Percentiles rank a stretch among this genome's conserved stretches.
These are phyloP conservation scores for Drosophila lowei DNA, from an alignment of 1,140 invertebrate species.

Conservation along the genomic window DNA sequence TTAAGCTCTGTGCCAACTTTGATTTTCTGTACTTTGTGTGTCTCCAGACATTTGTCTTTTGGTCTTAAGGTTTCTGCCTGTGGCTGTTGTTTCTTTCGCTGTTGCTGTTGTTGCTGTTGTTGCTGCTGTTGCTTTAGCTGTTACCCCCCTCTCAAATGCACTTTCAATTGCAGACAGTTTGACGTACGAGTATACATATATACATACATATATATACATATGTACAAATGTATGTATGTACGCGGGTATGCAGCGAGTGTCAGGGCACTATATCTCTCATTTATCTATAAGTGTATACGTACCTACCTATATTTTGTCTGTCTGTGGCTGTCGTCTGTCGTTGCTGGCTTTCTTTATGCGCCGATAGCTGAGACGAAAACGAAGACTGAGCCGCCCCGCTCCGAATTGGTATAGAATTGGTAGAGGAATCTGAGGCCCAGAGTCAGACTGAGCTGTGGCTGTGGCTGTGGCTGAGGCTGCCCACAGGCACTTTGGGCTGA, in stretches of 20 bases:
- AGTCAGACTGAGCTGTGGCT: slow-evolving; percentile 35
- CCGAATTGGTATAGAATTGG: slow-evolving; percentile 26
- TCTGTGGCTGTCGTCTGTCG: slow-evolving; percentile 20
- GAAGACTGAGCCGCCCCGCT: slow-evolving; percentile 24
- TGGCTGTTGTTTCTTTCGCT: slow-evolving; percentile 19
- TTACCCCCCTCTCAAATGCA: slow-evolving; percentile 73
- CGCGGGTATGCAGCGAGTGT: slow-evolving; percentile 28
- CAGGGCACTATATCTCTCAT: slow-evolving; percentile 78
- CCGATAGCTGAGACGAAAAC: slow-evolving; percentile 30
- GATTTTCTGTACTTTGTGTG: slow-evolving; percentile 64
- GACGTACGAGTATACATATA: slow-evolving; percentile 64
- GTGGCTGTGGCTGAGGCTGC: slow-evolving; percentile 43
- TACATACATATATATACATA: not conserved
- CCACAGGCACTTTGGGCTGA: slow-evolving; percentile 74
- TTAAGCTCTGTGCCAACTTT: slow-evolving; percentile 76
- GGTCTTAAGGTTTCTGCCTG: slow-evolving; percentile 43
- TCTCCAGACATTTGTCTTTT: slow-evolving; percentile 72
- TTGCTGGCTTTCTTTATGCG: slow-evolving; percentile 62
- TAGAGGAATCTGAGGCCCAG: slow-evolving; percentile 38
- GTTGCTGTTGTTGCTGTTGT: slow-evolving; percentile 25
- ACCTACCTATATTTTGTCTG: slow-evolving; percentile 64
- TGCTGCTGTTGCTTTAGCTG: slow-evolving; percentile 33
- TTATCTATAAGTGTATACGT: slow-evolving; percentile 69
- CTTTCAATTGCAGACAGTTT: slow-evolving; percentile 80
- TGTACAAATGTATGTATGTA: too few relatives aligned